Base-by-base conservation (phyloP, 2,888 invertebrate genomes). In the Hirtodrosophila cameraria region DNA sequence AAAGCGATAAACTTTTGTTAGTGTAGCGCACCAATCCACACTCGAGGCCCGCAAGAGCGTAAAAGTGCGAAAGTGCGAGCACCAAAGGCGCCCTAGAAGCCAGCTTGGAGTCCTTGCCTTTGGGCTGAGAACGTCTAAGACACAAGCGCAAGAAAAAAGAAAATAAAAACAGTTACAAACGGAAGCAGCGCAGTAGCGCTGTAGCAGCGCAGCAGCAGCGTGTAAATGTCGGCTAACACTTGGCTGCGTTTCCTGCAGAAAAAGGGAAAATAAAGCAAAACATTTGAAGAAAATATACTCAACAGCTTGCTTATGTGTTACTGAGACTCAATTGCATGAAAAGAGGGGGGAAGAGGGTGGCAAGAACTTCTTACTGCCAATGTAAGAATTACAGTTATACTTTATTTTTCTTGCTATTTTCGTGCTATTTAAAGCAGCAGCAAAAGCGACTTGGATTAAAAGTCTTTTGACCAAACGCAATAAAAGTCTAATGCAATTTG, bases 1-100 rank as follows among this genome's bases (percentile, higher is more conserved):
- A 83, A 75, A 79, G 84, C 85, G 82, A 82, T 83, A 83, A 85
- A 83, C 82, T 85, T 83, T 75, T 77, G 82, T 82, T 82, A 77
- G 79, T 72, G 74, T 67, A 64, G 64, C 62, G 59, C 57, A 54
- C 63, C 82, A 80, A 76, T 79, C 67, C 76, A 52, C 79, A 70
- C 76, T 63, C 59, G 52, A 74, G 59, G 63, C 71, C 64, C 72
- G 77, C 72, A 75, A 68, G 83, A 83, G 83, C 80, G 66, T 69
- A 72, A 83, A 72, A 80, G 83, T 83, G 80, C 77, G 75, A 80
- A 83, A 83, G 66, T 67, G 77, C 67, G 61, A 52, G 57, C 72
- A 33, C 46, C 60, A 60, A 12, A 58, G 60, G 58, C 50, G 27
- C 48, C 55, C 31, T 43, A 31, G 54, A 58, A 28, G 59, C 41